Evolutionary conservation across 2,113 vertebrate species (phyloP).

Genomic region (Edolisoma coerulescens): DNA sequence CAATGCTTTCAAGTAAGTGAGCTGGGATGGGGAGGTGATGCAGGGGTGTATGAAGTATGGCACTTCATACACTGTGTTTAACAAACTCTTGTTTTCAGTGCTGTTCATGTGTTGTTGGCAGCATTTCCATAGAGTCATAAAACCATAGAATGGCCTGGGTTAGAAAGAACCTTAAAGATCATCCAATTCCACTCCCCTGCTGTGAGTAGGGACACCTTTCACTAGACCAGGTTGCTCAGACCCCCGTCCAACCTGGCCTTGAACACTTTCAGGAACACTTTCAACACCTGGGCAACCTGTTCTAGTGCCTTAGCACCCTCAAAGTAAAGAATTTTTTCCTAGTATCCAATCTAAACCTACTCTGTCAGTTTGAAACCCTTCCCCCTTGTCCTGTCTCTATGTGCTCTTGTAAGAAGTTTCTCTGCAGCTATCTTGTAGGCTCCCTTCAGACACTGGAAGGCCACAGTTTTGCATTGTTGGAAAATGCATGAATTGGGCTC

Average conservation of each 20-base stretch:
- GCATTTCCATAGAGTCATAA: neutral
- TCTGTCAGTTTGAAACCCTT: neutral
- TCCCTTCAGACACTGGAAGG: neutral
- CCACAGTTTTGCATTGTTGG: neutral
- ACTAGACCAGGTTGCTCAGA: neutral
- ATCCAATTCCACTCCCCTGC: neutral
- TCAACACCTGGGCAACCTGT: neutral
- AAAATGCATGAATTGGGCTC: neutral
- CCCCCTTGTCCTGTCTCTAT: neutral
- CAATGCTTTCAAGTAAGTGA: slow-evolving; percentile 92
- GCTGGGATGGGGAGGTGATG: neutral
- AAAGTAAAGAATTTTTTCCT: neutral
- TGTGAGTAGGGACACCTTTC: neutral
- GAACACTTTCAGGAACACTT: neutral
- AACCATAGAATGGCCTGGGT: neutral
- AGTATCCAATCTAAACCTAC: neutral
- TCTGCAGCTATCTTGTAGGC: neutral
- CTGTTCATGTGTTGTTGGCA: neutral
- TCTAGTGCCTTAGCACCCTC: neutral
- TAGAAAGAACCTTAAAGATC: neutral
- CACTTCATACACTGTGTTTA: neutral
- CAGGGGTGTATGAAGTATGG: neutral
- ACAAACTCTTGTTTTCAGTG: neutral
- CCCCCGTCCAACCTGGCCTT: neutral
- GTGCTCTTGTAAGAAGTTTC: neutral